Percentiles rank a stretch among this genome's conserved stretches.
Evolutionary conservation across 2,797 vertebrate species (phyloP).

Genomic region (Amazona finschi): DNA sequence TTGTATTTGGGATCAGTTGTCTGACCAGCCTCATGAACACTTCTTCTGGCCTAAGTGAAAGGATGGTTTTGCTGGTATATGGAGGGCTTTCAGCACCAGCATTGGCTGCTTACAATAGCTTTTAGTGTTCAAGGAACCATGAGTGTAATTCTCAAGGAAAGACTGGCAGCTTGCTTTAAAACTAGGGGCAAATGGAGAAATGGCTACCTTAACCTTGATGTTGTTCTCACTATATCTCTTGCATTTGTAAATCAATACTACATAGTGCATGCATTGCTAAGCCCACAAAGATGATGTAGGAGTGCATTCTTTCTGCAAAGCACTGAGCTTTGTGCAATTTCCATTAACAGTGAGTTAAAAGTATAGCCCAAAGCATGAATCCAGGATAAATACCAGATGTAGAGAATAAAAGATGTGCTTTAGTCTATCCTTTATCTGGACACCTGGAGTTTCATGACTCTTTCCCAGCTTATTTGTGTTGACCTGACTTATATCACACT

Average conservation of each 20-base stretch:
- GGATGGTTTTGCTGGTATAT: not conserved
- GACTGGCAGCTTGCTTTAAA: not conserved
- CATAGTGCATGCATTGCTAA: not conserved
- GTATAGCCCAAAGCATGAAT: conserved; percentile 16
- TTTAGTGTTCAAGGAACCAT: not conserved
- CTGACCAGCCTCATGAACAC: not conserved
- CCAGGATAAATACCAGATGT: conserved; percentile 13
- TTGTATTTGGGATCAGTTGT: not conserved
- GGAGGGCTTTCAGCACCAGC: not conserved
- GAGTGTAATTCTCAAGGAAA: not conserved
- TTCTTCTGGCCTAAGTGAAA: not conserved
- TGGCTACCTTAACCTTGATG: not conserved
- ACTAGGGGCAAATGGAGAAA: not conserved
- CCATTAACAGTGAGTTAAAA: conserved; percentile 28
- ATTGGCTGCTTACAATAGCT: not conserved
- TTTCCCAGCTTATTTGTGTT: not conserved
- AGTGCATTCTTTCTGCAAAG: not conserved
- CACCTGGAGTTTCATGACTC: not conserved
- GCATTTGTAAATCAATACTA: not conserved
- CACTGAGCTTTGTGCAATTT: not conserved
- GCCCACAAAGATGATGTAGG: not conserved
- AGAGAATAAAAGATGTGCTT: conserved; percentile 9
- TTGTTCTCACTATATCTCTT: not conserved
- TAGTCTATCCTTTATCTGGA: conserved; percentile 13
- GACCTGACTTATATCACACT: not conserved